Conservation (phyloP, 2,113 vertebrate genomes). For the Xiphophorus hellerii region DNA sequence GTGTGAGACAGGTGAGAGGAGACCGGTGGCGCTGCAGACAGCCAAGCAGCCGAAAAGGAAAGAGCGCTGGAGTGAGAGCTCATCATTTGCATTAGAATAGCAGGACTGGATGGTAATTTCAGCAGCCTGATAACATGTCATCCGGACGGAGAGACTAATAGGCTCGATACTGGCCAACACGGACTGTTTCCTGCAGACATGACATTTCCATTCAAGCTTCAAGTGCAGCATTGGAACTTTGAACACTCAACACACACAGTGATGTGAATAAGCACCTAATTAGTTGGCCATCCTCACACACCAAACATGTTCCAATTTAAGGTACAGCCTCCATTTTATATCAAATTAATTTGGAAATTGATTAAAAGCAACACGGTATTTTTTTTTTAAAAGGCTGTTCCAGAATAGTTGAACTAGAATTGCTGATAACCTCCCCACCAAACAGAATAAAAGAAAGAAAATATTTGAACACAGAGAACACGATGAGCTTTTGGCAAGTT, state of each 20-base stretch:
- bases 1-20: constrained; percentile 2
- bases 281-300: constrained; percentile 11
- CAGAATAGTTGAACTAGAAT: constrained; percentile 26
- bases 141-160: constrained; percentile 24
- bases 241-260: constrained; percentile 4
- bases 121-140: constrained; percentile 49
- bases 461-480: constrained; percentile 5
- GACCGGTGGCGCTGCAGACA: not conserved
- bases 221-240: constrained; percentile 11
- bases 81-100: constrained; percentile 54
- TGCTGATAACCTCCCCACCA: constrained; percentile 22
- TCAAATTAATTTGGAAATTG: constrained; percentile 23
- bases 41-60: constrained; percentile 19
- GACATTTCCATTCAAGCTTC: constrained; percentile 20
- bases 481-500: constrained; percentile 29
- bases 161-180: constrained; percentile 13
- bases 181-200: constrained; percentile 15
- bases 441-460: not conserved
- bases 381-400: constrained; percentile 21
- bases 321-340: constrained; percentile 35
- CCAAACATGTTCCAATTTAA: constrained; percentile 20
- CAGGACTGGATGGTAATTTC: constrained; percentile 38
- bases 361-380: constrained; percentile 33
- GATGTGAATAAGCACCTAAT: constrained; percentile 37
- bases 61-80: constrained; percentile 21